These are phyloP conservation scores for Volucella bombylans DNA, from an alignment of 2,888 invertebrate species.

Conservation along the genomic window DNA sequence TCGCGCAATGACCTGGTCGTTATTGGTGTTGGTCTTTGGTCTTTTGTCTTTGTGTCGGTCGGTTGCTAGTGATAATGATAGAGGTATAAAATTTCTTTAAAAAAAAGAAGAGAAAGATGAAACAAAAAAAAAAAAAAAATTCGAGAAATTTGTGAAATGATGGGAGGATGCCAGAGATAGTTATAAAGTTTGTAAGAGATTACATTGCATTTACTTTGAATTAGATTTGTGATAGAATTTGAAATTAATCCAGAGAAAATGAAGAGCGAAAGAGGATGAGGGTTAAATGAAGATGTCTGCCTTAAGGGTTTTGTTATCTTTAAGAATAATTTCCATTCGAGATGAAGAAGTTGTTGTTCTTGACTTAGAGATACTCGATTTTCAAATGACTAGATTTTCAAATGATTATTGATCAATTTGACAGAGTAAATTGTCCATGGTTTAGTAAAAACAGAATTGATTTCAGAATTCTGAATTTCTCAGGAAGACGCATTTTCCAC, in stretches of 20 bases:
- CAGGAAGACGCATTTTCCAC: no score
- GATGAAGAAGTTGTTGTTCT: no score
- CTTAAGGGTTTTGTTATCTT: neutral
- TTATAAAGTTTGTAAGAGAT: constrained; percentile 19
- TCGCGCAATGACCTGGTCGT: no score
- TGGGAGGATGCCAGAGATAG: neutral
- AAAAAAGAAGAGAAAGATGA: neutral
- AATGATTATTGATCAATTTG: no score
- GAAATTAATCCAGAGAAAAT: neutral
- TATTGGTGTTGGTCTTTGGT: no score
- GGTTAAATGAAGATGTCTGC: neutral
- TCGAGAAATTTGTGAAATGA: neutral
- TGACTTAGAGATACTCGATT: no score
- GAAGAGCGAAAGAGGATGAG: neutral
- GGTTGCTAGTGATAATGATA: constrained; percentile 3
- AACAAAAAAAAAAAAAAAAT: no score
- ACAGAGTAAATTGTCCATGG: no score
- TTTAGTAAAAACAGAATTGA: no score
- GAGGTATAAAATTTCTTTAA: neutral
- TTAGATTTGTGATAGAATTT: constrained; percentile 8
- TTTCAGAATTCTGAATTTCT: no score
- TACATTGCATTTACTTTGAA: constrained; percentile 24
- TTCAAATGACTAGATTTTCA: no score
- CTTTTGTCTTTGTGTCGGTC: neutral
- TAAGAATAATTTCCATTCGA: no score